Base-by-base conservation (phyloP, 2,888 invertebrate species). In the Flexamia atlantica region DNA sequence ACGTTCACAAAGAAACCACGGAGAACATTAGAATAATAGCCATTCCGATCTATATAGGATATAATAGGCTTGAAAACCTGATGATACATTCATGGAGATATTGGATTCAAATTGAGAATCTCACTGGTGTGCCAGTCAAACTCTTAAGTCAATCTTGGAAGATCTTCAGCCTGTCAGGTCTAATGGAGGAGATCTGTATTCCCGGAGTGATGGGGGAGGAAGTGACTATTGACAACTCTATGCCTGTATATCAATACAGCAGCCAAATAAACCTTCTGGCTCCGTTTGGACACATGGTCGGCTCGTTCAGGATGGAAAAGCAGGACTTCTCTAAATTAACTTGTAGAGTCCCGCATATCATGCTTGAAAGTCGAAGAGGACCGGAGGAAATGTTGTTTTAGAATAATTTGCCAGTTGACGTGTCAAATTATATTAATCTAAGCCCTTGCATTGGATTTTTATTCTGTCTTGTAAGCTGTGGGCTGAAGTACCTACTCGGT, bases 161-260 rank as follows among this genome's bases (percentile, higher is more conserved):
- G 10, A 46, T 76, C 10, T 46, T 28, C 25, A 76, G 74, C 17
- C 46, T 46, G 28, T 1, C 12, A 4, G 74, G 50, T 7, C 2
- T 46, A 2, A 36, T 46, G 74, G 74, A 76, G 25, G 40, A 28
- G 25, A 50, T 46, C 2, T 40, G 25, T 36, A 25, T 46, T 1
- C 23, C 7, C 3, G 74, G 74, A 2, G 74, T 76, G 74, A 40
- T 76, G 74, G 74, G 74, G 14, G 36, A 70, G 30, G 70, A 64
- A 72, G 72, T 72, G 40, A 72, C 40, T n/a, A 72, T 64, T 0
- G 64, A 64, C 30, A 12, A 12, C 14, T 30, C 20, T 28, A 10
- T 30, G 25, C 64, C 64, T 12, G 64, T 17, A 30, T 64, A 30
- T 64, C 28, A 64, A 64, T 64, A 14, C 64, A 64, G 25, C 28